Conservation (phyloP, 2,113 vertebrate species). For the Sula dactylatra region DNA sequence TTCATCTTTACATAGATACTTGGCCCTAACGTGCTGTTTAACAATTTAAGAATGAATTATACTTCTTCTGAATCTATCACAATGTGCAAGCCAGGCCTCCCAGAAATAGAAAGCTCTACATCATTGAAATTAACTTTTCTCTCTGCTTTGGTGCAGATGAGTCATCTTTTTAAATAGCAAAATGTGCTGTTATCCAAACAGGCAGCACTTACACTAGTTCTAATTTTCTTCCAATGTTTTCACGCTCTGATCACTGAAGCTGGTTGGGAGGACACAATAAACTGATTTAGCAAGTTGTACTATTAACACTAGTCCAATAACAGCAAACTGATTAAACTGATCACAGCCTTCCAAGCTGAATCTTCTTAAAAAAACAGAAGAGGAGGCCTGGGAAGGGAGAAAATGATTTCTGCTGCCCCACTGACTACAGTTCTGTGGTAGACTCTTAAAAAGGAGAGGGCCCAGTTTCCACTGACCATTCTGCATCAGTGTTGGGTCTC, state of each 20-base stretch:
- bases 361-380: not conserved
- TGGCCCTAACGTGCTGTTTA: constrained; percentile 21
- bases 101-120: constrained; percentile 75
- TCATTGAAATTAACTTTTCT: constrained; percentile 78
- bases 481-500: not conserved
- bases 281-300: constrained; percentile 64
- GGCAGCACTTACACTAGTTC: constrained; percentile 63
- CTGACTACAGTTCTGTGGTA: not conserved
- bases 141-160: constrained; percentile 63
- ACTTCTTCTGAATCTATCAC: constrained; percentile 68
- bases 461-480: not conserved
- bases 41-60: constrained; percentile 69
- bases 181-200: constrained; percentile 66
- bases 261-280: constrained; percentile 59
- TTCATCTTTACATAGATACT: constrained; percentile 18
- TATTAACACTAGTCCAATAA: constrained; percentile 39
- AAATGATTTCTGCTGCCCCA: not conserved
- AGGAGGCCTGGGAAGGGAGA: not conserved
- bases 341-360: constrained; percentile 34
- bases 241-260: constrained; percentile 46
- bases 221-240: constrained; percentile 69
- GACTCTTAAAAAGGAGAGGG: not conserved
- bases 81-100: constrained; percentile 63
- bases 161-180: constrained; percentile 62
- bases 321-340: constrained; percentile 47